These are phyloP conservation scores for Coturnix japonica DNA, from an alignment of 2,113 vertebrate species.

Conservation along the genomic window DNA sequence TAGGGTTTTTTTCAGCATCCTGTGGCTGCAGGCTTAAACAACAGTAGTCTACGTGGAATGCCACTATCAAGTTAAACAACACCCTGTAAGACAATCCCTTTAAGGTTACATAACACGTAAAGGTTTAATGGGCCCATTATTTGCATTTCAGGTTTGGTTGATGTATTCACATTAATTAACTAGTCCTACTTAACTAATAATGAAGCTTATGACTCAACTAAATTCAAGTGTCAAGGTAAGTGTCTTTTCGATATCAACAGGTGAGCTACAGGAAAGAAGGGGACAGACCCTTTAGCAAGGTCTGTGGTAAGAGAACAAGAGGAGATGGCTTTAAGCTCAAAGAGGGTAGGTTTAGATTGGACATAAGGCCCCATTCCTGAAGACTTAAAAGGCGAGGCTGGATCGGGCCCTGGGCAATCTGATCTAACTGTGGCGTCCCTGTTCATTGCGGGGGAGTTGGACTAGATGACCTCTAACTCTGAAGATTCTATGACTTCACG, in stretches of 20 bases:
- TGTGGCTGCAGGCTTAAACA: neutral
- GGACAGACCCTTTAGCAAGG: too few relatives aligned
- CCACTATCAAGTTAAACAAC: neutral
- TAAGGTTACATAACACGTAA: neutral
- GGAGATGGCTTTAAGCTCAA: too few relatives aligned
- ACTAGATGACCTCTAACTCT: too few relatives aligned
- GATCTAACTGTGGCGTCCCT: too few relatives aligned
- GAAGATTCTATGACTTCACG: neutral
- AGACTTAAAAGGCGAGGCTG: too few relatives aligned
- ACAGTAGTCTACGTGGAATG: neutral
- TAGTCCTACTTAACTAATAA: neutral
- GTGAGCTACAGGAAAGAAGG: too few relatives aligned
- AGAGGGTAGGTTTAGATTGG: too few relatives aligned
- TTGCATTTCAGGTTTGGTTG: neutral
- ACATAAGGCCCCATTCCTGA: too few relatives aligned
- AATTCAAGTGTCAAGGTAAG: neutral
- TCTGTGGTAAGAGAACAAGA: too few relatives aligned
- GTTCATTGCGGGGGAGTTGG: too few relatives aligned
- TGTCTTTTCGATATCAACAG: too few relatives aligned
- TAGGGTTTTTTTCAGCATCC: neutral
- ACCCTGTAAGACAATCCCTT: neutral
- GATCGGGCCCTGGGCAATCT: too few relatives aligned
- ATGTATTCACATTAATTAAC: neutral
- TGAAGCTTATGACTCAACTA: neutral
- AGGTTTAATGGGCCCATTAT: neutral